A percentile compares a stretch with the other conserved stretches of the same genome.
Evolutionary conservation across 2,888 invertebrate genomes (phyloP).

Genomic region (Parnassius glacialis): DNA sequence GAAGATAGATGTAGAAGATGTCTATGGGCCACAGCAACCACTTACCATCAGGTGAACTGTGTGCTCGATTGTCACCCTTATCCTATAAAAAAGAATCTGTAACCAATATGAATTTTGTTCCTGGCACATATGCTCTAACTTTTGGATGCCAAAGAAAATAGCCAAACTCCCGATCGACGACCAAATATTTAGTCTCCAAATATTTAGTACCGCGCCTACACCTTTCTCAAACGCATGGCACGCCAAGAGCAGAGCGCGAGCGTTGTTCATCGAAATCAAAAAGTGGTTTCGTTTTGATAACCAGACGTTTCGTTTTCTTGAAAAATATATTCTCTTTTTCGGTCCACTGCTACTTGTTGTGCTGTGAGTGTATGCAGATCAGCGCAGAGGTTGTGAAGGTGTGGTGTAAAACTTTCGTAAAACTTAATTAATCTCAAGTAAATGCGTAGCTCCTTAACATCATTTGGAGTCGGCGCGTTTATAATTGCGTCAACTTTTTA

Average conservation of each 20-base stretch:
- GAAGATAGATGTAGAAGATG: no score
- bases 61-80: no score
- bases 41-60: no score
- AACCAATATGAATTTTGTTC: not conserved
- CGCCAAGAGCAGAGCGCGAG: not conserved
- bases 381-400: no score
- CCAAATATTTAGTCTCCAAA: not conserved
- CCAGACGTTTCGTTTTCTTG: not conserved
- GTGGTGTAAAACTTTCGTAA: no score
- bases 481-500: not conserved
- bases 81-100: no score
- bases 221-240: not conserved
- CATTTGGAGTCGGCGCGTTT: not conserved
- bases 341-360: not conserved
- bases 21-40: no score
- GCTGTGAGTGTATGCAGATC: no score
- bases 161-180: not conserved
- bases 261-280: not conserved
- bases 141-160: not conserved
- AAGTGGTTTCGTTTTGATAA: not conserved
- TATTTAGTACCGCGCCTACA: not conserved
- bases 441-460: not conserved
- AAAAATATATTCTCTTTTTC: not conserved
- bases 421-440: not conserved
- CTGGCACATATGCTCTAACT: not conserved